A percentile compares a stretch with the other conserved stretches of the same genome.
These are phyloP conservation scores for Macrosoma leucophasiata DNA, from an alignment of 2,888 invertebrate genomes.

Conservation along the genomic window DNA sequence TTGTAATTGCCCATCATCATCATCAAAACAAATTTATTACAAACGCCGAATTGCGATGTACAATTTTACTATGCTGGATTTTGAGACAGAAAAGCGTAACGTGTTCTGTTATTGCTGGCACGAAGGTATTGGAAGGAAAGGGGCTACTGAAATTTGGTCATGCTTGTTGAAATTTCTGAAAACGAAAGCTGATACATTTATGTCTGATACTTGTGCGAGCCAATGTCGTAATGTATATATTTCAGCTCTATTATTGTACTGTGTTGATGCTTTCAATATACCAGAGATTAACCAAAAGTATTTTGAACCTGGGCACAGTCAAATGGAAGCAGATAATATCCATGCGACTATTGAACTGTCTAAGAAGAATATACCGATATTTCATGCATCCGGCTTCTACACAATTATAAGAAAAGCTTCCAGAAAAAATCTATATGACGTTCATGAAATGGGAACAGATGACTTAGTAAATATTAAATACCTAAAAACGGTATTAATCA, in stretches of 20 bases:
- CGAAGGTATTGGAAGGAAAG: slow-evolving; percentile 21
- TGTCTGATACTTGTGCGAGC: slow-evolving; percentile 21
- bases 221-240: slow-evolving; percentile 21
- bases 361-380: slow-evolving; percentile 17
- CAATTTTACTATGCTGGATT: slow-evolving; percentile 19
- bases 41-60: slow-evolving; percentile 14
- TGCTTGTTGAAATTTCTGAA: slow-evolving; percentile 22
- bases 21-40: slow-evolving; percentile 16
- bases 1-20: slow-evolving; percentile 17
- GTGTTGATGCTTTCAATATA: slow-evolving; percentile 15
- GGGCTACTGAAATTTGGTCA: slow-evolving; percentile 15
- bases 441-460: slow-evolving; percentile 17
- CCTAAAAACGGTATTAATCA: slow-evolving; percentile 1
- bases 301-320: slow-evolving; percentile 22
- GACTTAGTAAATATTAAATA: slow-evolving; percentile 1
- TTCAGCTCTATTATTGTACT: slow-evolving; percentile 19
- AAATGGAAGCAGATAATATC: slow-evolving; percentile 21
- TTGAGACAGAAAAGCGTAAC: slow-evolving; percentile 17
- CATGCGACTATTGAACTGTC: slow-evolving; percentile 19
- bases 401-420: slow-evolving; percentile 1
- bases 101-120: slow-evolving; percentile 21
- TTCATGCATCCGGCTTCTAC: background rate
- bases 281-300: slow-evolving; percentile 23
- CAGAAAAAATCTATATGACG: slow-evolving; percentile 2
- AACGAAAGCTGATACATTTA: slow-evolving; percentile 18